Evolutionary conservation across 30 jellyfish, hydroid and myxozoan species (phyloP), one percentile per base, ranked within the genome.

Genomic region (Rhopilema esculentum): DNA sequence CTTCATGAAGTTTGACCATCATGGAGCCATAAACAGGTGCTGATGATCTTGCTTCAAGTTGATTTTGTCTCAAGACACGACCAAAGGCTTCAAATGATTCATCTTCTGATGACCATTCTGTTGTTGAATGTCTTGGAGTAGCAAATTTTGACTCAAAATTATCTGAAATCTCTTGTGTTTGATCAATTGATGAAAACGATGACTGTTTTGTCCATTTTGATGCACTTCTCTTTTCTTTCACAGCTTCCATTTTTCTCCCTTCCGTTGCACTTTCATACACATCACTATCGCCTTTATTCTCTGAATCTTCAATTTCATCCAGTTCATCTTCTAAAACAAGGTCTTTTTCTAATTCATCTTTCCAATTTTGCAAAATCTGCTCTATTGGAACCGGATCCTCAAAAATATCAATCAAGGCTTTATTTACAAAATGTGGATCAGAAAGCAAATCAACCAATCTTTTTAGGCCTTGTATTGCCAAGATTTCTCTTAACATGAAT

Each of bases 1-100:
- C 69, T 25, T 89, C 97, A 85, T 95, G 97, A 18, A 90, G 86
- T 50, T 96, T 80, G 21, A 86, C 99, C 72, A 86, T 66, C 1
- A 93, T 95, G 16, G 97, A 95, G 0, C 99, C 99, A 80, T 95
- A 95, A 20, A 95, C 99, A 26, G 99, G 99, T 7, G 97, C 97
- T 49, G 99, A 91, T 23, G 93, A 28, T 28, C 80, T 81, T 18
- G 91, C 95, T 70, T 95, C 99, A 0, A 95, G 77, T 40, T 95
- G 97, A 80, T 89, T 89, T 71, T 89, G 97, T 16, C 89, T 73
- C 28, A 89, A 76, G 17, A 89, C 97, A 20, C 86, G 30, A 65
- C 82, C 88, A 89, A 89, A 79, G 1, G 97, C 97, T 79, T 89
- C 69, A 61, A 52, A 79, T 15, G 92, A 32, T 63, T 89, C 97